Conservation (phyloP, 2,797 vertebrate species). For the Poecilia picta region DNA sequence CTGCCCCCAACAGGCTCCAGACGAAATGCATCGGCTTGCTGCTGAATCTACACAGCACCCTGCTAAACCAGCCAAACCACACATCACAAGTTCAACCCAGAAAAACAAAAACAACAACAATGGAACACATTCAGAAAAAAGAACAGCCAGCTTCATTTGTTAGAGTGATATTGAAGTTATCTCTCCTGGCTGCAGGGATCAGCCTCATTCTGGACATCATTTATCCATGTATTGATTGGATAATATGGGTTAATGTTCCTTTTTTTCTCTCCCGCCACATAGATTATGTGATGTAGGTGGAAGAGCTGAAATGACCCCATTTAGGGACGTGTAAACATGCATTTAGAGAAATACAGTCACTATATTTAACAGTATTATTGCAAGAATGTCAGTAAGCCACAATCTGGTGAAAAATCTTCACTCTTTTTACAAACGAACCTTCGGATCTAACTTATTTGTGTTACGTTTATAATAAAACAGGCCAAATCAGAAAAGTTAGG, state of each 20-base stretch:
- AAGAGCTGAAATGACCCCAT: conserved; percentile 59
- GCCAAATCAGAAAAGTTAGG: background rate
- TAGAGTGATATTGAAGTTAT: conserved; percentile 1
- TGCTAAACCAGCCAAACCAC: conserved; percentile 21
- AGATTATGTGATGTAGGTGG: conserved; percentile 59
- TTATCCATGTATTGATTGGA: conserved; percentile 66
- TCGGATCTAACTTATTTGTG: background rate
- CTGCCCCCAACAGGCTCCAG: conserved; percentile 80
- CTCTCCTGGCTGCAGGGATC: conserved; percentile 30
- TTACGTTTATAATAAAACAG: conserved; percentile 10
- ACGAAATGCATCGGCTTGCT: conserved; percentile 38
- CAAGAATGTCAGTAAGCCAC: conserved; percentile 12
- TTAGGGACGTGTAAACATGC: conserved; percentile 52
- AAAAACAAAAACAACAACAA: background rate
- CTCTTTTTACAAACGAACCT: conserved; percentile 20
- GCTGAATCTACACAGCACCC: conserved; percentile 36
- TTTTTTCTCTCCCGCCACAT: conserved; percentile 24
- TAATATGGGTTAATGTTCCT: conserved; percentile 66
- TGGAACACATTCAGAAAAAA: conserved; percentile 1
- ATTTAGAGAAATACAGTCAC: conserved; percentile 21
- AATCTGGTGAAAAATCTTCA: conserved; percentile 20
- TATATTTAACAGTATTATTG: background rate
- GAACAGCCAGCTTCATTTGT: conserved; percentile 1
- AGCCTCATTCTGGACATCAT: conserved; percentile 35
- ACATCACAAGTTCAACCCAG: conserved; percentile 19